Evolutionary conservation across 2,113 vertebrate species (phyloP).

Genomic region (Heptranchias perlo): DNA sequence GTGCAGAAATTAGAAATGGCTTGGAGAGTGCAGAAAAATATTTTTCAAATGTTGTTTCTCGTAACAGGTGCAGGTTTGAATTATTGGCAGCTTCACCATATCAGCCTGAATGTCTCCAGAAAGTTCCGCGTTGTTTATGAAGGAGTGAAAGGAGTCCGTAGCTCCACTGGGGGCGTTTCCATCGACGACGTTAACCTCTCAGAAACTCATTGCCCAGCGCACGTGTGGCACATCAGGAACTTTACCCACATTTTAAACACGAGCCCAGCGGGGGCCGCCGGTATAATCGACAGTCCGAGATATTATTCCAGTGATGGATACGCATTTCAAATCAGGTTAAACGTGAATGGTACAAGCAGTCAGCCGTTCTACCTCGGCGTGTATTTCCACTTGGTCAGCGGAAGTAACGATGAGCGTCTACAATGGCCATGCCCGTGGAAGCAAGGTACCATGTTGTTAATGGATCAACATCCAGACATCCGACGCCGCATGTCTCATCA

Average conservation of each 20-base stretch:
- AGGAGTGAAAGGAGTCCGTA: constrained; percentile 56
- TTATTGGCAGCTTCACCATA: constrained; percentile 77
- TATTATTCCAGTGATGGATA: constrained; percentile 78
- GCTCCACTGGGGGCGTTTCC: constrained; percentile 69
- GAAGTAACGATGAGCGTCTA: constrained; percentile 65
- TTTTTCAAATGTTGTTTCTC: constrained; percentile 43
- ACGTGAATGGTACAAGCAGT: constrained; percentile 47
- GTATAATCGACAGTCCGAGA: constrained; percentile 64
- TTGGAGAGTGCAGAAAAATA: not conserved
- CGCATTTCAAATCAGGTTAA: constrained; percentile 70
- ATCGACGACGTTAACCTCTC: constrained; percentile 90
- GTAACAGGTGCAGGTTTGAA: constrained; percentile 51
- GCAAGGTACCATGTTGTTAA: constrained; percentile 68
- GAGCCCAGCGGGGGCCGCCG: constrained; percentile 41
- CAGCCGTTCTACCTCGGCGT: constrained; percentile 54
- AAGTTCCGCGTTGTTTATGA: constrained; percentile 80
- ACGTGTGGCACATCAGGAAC: constrained; percentile 75
- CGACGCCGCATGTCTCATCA: constrained; percentile 73
- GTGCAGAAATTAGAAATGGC: not conserved
- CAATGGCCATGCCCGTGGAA: constrained; percentile 82
- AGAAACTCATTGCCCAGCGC: constrained; percentile 79
- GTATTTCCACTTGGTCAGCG: constrained; percentile 71
- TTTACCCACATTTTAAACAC: constrained; percentile 62
- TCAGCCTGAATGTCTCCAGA: constrained; percentile 59
- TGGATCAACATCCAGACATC: constrained; percentile 81